phyloP scores from a whole-genome alignment of 2,797 vertebrate genomes.

The Euphonia xanthogaster region DNA sequence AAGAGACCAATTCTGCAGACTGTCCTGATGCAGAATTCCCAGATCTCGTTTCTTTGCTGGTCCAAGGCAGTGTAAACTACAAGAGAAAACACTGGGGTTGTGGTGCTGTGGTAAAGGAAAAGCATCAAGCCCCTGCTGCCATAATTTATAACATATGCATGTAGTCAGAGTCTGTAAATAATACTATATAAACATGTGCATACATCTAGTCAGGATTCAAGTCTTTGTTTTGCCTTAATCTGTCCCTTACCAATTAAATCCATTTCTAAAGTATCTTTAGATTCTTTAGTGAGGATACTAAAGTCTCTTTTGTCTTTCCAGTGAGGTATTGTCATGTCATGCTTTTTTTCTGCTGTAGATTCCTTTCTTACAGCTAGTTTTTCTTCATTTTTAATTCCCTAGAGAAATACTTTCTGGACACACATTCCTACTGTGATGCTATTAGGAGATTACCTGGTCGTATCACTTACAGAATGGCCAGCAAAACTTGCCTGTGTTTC shows the following conservation, averaged over 20 bases:
- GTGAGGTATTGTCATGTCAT: not conserved
- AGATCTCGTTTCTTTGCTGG: not conserved
- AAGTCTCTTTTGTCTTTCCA: not conserved
- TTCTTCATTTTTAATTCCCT: not conserved
- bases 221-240: not conserved
- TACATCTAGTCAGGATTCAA: not conserved
- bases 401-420: not conserved
- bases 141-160: not conserved
- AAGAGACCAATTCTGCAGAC: not conserved
- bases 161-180: not conserved
- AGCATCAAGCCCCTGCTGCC: not conserved
- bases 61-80: not conserved
- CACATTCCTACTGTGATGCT: not conserved
- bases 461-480: not conserved
- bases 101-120: not conserved
- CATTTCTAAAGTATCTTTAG: not conserved
- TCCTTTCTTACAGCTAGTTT: not conserved
- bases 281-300: not conserved
- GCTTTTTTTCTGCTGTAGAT: not conserved
- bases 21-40: not conserved
- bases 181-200: accelerated
- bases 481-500: not conserved
- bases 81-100: not conserved
- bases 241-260: not conserved
- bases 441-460: not conserved